A percentile compares a stretch with the other conserved stretches of the same genome.
Conservation (phyloP, 2,888 invertebrate genomes). For the Aproaerema taeniolella region DNA sequence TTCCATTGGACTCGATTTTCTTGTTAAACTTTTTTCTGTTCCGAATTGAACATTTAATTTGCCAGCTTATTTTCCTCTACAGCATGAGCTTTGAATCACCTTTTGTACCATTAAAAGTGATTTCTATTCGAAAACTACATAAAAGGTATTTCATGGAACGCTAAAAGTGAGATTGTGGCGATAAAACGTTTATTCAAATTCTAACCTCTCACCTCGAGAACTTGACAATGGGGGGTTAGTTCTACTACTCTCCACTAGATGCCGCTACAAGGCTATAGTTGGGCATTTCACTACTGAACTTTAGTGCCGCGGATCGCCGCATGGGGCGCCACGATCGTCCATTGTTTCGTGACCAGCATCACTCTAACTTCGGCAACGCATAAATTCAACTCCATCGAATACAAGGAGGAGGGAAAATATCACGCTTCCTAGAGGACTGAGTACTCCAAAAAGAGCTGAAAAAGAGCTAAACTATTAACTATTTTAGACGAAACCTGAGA, state of each 20-base stretch:
- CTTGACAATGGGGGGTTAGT: conserved; percentile 31
- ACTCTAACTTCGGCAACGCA: conserved; percentile 68
- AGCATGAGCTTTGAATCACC: conserved; percentile 1
- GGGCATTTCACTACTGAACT: conserved; percentile 19
- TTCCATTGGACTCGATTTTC: conserved; percentile 50
- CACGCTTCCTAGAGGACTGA: conserved; percentile 25
- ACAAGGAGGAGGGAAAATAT: conserved; percentile 15
- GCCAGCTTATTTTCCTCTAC: conserved; percentile 5
- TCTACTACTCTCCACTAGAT: conserved; percentile 62
- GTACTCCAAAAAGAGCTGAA: too few relatives aligned
- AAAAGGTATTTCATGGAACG: too few relatives aligned
- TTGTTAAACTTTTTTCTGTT: conserved; percentile 57
- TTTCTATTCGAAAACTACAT: too few relatives aligned
- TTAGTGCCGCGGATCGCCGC: conserved; percentile 52
- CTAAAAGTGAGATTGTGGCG: conserved; percentile 19
- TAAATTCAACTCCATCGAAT: conserved; percentile 56
- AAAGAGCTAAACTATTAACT: too few relatives aligned
- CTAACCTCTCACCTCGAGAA: conserved; percentile 22
- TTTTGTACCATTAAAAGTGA: too few relatives aligned
- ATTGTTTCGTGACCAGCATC: conserved; percentile 64
- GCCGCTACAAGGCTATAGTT: conserved; percentile 42
- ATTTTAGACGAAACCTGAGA: too few relatives aligned
- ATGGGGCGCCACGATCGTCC: conserved; percentile 74
- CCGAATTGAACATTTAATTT: conserved; percentile 35
- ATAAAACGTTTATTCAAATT: conserved; percentile 26